Evolutionary conservation across 2,888 invertebrate genomes (phyloP).

Genomic region (Noctuana brunneofusca): DNA sequence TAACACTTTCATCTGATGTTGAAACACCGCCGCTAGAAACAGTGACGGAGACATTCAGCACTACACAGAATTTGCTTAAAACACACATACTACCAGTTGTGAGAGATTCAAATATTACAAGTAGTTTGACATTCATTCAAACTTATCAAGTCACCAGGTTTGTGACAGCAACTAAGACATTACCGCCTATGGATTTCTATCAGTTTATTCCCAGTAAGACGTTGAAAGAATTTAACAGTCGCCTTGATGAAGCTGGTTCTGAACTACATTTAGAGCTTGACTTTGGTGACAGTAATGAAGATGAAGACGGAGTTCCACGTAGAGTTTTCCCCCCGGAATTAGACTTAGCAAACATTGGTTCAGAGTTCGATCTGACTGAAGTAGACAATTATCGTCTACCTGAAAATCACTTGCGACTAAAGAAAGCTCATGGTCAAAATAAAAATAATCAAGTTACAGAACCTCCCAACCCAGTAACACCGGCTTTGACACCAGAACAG

Average conservation of each 20-base stretch:
- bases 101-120: constrained; percentile 88
- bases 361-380: constrained; percentile 87
- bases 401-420: constrained; percentile 79
- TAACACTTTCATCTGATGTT: constrained; percentile 88
- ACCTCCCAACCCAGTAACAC: constrained; percentile 71
- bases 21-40: constrained; percentile 95
- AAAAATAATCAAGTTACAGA: constrained; percentile 79
- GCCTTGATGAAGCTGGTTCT: constrained; percentile 94
- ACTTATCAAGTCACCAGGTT: constrained; percentile 93
- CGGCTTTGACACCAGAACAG: constrained; percentile 86
- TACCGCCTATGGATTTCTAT: constrained; percentile 93
- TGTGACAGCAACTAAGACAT: constrained; percentile 94
- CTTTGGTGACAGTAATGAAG: constrained; percentile 91
- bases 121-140: constrained; percentile 92
- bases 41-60: constrained; percentile 94
- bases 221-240: constrained; percentile 93
- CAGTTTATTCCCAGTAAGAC: constrained; percentile 94
- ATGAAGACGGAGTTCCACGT: constrained; percentile 75
- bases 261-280: constrained; percentile 93
- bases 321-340: constrained; percentile 85
- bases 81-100: constrained; percentile 94
- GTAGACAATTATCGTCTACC: constrained; percentile 85
- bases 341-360: constrained; percentile 88
- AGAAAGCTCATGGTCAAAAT: constrained; percentile 75
- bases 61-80: constrained; percentile 93